Percentiles rank a stretch among this genome's conserved stretches.
phyloP scores from a whole-genome alignment of 2,888 invertebrate genomes.

The Eupsilia transversa region DNA sequence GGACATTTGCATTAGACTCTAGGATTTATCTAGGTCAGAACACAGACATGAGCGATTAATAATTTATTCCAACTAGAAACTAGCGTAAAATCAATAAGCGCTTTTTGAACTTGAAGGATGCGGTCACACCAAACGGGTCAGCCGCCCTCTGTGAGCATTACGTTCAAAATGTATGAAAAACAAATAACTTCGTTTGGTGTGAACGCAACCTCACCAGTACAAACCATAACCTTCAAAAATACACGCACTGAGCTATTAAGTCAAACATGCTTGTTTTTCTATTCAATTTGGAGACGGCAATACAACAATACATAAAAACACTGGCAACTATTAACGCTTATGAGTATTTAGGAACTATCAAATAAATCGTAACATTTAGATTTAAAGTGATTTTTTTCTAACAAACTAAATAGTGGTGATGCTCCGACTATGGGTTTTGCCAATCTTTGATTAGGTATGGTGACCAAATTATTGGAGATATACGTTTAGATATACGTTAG shows the following conservation, averaged over 20 bases:
- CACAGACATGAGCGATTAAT: neutral
- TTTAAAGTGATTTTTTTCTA: too few species aligned
- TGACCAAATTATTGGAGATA: too few species aligned
- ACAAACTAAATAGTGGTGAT: too few species aligned
- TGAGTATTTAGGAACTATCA: too few species aligned
- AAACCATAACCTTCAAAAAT: neutral
- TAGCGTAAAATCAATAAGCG: neutral
- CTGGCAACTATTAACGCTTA: too few species aligned
- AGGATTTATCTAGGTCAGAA: slow-evolving; percentile 26
- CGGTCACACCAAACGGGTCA: neutral
- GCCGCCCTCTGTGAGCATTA: neutral
- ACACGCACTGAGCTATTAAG: neutral
- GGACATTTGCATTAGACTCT: slow-evolving; percentile 34
- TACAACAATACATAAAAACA: too few species aligned
- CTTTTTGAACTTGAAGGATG: neutral
- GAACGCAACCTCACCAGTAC: neutral
- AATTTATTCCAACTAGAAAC: slow-evolving; percentile 17
- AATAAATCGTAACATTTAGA: too few species aligned
- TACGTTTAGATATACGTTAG: too few species aligned
- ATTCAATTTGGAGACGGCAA: too few species aligned
- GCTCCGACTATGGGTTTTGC: too few species aligned
- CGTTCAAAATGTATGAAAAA: neutral
- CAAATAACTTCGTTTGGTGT: neutral
- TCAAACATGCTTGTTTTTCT: neutral
- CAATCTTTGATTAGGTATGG: too few species aligned